Evolutionary conservation across 2,888 invertebrate species (phyloP), one percentile per base, ranked within the genome.

Genomic region (Scrobipalpa atriplicella): DNA sequence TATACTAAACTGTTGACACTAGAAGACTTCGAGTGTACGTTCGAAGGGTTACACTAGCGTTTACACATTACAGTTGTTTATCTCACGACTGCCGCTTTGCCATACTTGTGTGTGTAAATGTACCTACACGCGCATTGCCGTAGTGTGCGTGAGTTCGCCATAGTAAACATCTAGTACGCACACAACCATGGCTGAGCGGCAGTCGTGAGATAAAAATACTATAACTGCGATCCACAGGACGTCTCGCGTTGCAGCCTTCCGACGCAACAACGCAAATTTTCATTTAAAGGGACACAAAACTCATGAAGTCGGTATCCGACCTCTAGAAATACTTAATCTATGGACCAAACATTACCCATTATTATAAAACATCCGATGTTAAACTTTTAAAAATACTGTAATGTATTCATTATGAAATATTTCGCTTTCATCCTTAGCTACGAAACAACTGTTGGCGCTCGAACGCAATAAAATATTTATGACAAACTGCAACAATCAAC

Each of bases 401-500:
- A 73, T 74, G 66, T 75, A 70, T 75, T 70, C 72, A 71, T 69
- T 73, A 74, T 68, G 73, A 62, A 41, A 62, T 43, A 71, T 74
- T 75, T 72, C 76, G 74, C 75, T 78, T 73, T 76, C 70, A 75
- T 78, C 72, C 73, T 77, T 77, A 77, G 78, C 72, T 75, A 70
- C 74, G 75, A 77, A 80, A 81, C 78, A 81, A 83, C 73, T 72
- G 70, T 77, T 78, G 81, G 73, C 83, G 82, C 83, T 83, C 80
- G 81, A 62, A 52, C 29, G 78, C 82, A 81, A 81, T 80, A 83
- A 84, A 82, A 78, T 79, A 80, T 80, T 78, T 79, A 78, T 73
- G 76, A 78, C 73, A 80, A 84, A 82, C 77, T 80, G 80, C 78
- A 87, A 86, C 86, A 84, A 84, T 81, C 78, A 84, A 85, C 81